Conservation (phyloP, 64 coral and sea anemone genomes). For the Astreopora myriophthalma region DNA sequence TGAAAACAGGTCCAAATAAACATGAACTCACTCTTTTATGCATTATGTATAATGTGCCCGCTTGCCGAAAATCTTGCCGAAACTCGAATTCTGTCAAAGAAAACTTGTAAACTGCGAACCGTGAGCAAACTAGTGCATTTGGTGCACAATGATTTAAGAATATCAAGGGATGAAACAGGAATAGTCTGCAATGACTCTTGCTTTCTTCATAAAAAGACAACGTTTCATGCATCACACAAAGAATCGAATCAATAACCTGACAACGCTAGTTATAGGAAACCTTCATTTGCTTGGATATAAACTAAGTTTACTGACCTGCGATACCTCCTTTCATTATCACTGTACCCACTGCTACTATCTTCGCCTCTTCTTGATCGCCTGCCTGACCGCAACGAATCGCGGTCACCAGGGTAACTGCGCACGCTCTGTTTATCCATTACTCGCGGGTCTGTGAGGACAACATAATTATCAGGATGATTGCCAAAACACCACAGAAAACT, state of each 20-base stretch:
- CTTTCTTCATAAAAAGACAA: not conserved
- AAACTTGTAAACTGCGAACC: too few relatives aligned
- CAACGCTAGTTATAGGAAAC: too few relatives aligned
- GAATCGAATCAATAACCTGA: too few relatives aligned
- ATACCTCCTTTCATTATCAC: conserved; percentile 78
- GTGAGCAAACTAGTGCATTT: too few relatives aligned
- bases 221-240: not conserved
- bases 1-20: too few relatives aligned
- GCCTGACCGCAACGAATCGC: conserved; percentile 88
- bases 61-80: too few relatives aligned
- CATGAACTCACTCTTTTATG: too few relatives aligned
- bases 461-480: not conserved
- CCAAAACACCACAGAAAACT: not conserved
- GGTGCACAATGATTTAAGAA: too few relatives aligned
- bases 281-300: not conserved
- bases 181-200: too few relatives aligned
- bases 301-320: conserved; percentile 20
- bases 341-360: conserved; percentile 90
- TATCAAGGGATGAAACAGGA: too few relatives aligned
- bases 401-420: conserved; percentile 87
- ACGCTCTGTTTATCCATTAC: conserved; percentile 90
- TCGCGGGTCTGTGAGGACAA: conserved; percentile 65
- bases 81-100: too few relatives aligned
- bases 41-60: too few relatives aligned
- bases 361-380: conserved; percentile 78